These are phyloP conservation scores for Myripristis murdjan DNA, from an alignment of 2,797 vertebrate species.

Conservation along the genomic window DNA sequence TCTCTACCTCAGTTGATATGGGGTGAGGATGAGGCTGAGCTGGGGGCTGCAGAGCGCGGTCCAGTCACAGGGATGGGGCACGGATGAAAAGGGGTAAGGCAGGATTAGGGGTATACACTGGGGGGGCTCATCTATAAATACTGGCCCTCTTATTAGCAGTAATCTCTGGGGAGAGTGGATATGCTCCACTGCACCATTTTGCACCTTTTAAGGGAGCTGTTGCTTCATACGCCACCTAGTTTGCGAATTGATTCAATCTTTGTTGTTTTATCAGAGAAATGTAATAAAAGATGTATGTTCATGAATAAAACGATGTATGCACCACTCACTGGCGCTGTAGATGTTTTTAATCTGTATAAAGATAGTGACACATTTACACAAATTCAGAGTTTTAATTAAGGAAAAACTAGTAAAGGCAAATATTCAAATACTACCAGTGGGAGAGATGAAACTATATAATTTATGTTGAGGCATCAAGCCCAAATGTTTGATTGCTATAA, in stretches of 20 bases:
- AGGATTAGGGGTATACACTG: constrained; percentile 83
- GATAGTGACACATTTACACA: not conserved
- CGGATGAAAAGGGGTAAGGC: constrained; percentile 72
- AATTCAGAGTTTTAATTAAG: not conserved
- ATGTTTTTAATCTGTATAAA: not conserved
- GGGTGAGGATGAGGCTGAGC: constrained; percentile 53
- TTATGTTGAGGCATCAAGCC: not conserved
- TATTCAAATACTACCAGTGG: not conserved
- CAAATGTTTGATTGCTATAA: constrained; percentile 2
- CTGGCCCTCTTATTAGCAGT: constrained; percentile 82
- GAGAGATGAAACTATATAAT: not conserved
- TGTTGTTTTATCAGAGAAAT: constrained; percentile 19
- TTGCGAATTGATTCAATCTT: constrained; percentile 35
- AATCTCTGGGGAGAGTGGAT: constrained; percentile 83
- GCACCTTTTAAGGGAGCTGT: constrained; percentile 87
- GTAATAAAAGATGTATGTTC: not conserved
- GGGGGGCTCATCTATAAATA: constrained; percentile 88
- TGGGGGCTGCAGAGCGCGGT: constrained; percentile 46
- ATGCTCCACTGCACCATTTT: constrained; percentile 74
- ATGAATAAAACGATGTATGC: not conserved
- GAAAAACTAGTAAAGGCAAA: not conserved
- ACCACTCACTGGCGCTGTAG: not conserved
- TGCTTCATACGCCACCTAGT: constrained; percentile 38
- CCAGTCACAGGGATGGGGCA: constrained; percentile 49
- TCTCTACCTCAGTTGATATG: constrained; percentile 61